Evolutionary conservation across 2,797 vertebrate genomes (phyloP).

Genomic region (Malacoraja senta): DNA sequence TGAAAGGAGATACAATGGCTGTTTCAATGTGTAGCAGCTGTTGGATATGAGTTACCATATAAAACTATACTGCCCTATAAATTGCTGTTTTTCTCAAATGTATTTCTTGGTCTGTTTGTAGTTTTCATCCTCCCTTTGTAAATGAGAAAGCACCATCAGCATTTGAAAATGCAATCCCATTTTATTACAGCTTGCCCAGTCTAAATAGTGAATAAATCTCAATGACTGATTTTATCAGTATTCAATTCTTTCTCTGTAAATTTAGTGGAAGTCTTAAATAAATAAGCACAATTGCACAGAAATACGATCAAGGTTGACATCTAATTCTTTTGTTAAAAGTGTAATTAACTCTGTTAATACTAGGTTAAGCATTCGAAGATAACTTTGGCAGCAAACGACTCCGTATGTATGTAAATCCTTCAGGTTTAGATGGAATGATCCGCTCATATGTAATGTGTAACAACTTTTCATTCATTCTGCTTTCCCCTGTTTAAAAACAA

Average conservation of each 20-base stretch:
- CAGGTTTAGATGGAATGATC: not conserved
- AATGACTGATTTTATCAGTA: conserved; percentile 38
- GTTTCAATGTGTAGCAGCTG: conserved; percentile 44
- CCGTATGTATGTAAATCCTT: not conserved
- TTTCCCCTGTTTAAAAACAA: not conserved
- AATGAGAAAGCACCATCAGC: not conserved
- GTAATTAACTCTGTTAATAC: not conserved
- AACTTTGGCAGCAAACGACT: not conserved
- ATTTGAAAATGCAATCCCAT: not conserved
- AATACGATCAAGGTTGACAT: conserved; percentile 1
- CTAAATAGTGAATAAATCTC: conserved; percentile 38
- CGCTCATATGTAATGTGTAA: not conserved
- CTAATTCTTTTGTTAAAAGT: not conserved
- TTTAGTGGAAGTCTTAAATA: conserved; percentile 29
- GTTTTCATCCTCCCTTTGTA: conserved; percentile 23
- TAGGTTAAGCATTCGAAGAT: not conserved
- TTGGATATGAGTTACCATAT: conserved; percentile 38
- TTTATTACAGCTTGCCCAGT: conserved; percentile 34
- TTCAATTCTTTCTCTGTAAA: conserved; percentile 32
- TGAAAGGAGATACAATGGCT: conserved; percentile 40
- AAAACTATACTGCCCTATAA: conserved; percentile 23
- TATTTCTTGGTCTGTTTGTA: not conserved
- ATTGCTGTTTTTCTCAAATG: not conserved
- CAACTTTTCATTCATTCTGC: too few relatives aligned
- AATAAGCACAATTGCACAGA: conserved; percentile 11